phyloP scores from a whole-genome alignment of 2,113 vertebrate species.

The Gymnocephalus cernua region DNA sequence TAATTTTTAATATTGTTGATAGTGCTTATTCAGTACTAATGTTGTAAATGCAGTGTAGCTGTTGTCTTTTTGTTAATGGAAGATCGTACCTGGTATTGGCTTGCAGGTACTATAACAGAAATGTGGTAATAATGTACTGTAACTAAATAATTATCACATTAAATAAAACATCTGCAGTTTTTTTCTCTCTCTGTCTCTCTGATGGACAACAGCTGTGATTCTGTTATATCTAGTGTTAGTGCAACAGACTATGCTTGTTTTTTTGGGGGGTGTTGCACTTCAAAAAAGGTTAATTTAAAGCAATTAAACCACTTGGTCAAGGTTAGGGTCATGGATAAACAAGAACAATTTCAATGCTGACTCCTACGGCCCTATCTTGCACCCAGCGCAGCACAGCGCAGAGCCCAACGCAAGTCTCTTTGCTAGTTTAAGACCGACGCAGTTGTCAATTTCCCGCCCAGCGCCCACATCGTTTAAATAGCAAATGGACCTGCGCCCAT shows the following conservation, averaged over 20 bases:
- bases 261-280: background rate
- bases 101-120: background rate
- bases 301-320: background rate
- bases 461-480: no score
- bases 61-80: background rate
- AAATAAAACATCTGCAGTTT: background rate
- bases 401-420: no score
- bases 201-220: background rate
- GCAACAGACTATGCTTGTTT: constrained; percentile 16
- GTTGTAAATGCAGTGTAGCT: background rate
- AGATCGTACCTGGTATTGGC: background rate
- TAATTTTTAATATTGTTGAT: background rate
- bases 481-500: no score
- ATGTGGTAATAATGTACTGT: background rate
- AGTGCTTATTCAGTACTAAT: background rate
- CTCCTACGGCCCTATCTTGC: no score
- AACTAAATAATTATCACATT: background rate
- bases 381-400: no score
- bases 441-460: no score
- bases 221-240: background rate
- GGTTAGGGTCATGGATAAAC: constrained; percentile 14
- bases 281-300: constrained; percentile 20
- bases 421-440: no score
- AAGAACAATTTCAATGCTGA: constrained; percentile 4
- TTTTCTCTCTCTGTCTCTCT: background rate